Conservation (phyloP, 2,888 invertebrate species). For the Spodoptera littoralis region DNA sequence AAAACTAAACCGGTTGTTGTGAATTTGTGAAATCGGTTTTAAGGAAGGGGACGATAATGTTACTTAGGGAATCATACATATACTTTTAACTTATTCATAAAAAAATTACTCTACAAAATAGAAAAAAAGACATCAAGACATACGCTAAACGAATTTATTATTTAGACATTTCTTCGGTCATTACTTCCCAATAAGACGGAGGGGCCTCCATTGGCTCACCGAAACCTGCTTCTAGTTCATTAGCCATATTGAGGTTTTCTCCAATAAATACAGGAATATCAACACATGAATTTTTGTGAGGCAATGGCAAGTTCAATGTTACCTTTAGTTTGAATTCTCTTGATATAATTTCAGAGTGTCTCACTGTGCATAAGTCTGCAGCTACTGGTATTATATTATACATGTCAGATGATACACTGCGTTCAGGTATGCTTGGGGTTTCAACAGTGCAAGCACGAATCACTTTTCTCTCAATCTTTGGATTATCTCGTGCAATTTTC, state of each 20-base stretch:
- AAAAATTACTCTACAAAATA: too few relatives aligned
- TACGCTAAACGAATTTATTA: background rate
- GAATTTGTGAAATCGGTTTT: background rate
- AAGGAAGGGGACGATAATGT: too few relatives aligned
- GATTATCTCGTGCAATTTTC: slow-evolving; percentile 1
- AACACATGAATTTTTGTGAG: slow-evolving; percentile 32
- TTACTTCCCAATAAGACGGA: background rate
- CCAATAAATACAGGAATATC: slow-evolving; percentile 42
- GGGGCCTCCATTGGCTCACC: background rate
- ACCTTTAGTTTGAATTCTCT: slow-evolving; percentile 40
- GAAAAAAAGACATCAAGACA: too few relatives aligned
- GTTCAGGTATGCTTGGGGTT: background rate
- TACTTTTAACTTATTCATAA: too few relatives aligned
- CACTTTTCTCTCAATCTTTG: slow-evolving; percentile 27
- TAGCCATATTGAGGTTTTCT: slow-evolving; percentile 6
- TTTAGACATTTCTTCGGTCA: slow-evolving; percentile 8
- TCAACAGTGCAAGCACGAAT: slow-evolving; percentile 7
- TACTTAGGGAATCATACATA: too few relatives aligned
- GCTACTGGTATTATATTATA: slow-evolving; percentile 20
- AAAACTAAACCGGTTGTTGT: background rate
- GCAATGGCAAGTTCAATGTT: slow-evolving; percentile 35
- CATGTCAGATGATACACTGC: slow-evolving; percentile 8
- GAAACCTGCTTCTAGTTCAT: background rate
- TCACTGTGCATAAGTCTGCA: slow-evolving; percentile 28
- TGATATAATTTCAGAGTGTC: slow-evolving; percentile 35